Conservation (phyloP, 2,888 invertebrate genomes). For the Nephrotoma appendiculata region DNA sequence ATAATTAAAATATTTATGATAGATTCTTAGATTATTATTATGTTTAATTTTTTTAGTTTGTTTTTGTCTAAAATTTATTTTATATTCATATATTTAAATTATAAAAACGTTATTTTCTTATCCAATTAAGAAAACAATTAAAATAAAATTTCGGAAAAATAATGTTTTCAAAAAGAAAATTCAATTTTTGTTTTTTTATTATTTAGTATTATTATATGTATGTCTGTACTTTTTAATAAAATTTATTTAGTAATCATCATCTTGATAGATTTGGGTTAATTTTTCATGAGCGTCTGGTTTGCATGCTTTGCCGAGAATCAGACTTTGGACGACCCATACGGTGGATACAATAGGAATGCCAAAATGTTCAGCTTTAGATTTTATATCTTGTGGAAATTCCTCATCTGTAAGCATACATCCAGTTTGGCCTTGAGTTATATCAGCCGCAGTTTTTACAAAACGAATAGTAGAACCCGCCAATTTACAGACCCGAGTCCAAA, state of each 20-base stretch:
- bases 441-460: constrained; percentile 33
- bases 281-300: constrained; percentile 36
- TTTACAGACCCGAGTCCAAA: constrained; percentile 46
- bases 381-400: constrained; percentile 42
- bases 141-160: neutral
- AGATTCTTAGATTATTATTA: neutral
- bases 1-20: neutral
- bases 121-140: neutral
- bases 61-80: neutral
- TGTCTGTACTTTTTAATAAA: neutral
- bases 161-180: neutral
- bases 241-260: constrained; percentile 12
- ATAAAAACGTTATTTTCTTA: neutral
- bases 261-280: constrained; percentile 19
- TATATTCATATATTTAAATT: neutral
- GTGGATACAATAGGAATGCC: constrained; percentile 50
- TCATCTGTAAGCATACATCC: constrained; percentile 45
- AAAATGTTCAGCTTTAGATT: constrained; percentile 37
- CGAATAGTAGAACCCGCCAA: constrained; percentile 39
- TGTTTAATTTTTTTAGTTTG: neutral
- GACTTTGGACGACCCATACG: constrained; percentile 52
- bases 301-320: constrained; percentile 44
- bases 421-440: constrained; percentile 34
- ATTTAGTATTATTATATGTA: neutral
- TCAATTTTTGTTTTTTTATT: neutral